Conservation (phyloP, 2,113 vertebrate genomes). For the Triplophysa dalaica region DNA sequence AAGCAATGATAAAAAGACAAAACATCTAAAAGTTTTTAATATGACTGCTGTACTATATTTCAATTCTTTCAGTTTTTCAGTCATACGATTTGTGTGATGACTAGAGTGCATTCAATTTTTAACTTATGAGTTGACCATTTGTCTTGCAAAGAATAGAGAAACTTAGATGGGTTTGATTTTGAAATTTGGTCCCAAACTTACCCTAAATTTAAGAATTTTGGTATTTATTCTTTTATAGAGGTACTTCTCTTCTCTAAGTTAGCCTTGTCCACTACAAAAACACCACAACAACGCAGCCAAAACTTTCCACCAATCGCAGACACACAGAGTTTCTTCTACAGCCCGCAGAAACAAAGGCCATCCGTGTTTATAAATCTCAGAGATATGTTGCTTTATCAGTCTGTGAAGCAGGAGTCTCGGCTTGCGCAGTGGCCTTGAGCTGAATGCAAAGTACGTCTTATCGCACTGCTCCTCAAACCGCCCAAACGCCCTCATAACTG, state of each 20-base stretch:
- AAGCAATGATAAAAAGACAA: too few relatives aligned
- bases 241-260: not conserved
- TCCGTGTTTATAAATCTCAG: constrained; percentile 18
- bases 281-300: not conserved
- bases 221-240: not conserved
- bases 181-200: too few relatives aligned
- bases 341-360: constrained; percentile 8
- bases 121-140: too few relatives aligned
- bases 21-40: too few relatives aligned
- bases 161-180: too few relatives aligned
- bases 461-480: not conserved
- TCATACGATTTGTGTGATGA: too few relatives aligned
- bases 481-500: constrained; percentile 28
- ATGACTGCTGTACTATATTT: too few relatives aligned
- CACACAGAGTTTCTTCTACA: not conserved
- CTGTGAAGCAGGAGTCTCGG: constrained; percentile 14
- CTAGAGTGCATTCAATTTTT: too few relatives aligned
- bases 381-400: constrained; percentile 24
- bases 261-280: not conserved
- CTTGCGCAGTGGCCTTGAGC: constrained; percentile 11
- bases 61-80: too few relatives aligned
- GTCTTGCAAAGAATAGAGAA: too few relatives aligned
- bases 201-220: too few relatives aligned
- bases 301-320: not conserved
- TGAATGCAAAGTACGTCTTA: constrained; percentile 24